Percentiles rank a stretch among this genome's conserved stretches.
Conservation (phyloP, 2,797 vertebrate genomes). For the Bradypus variegatus region DNA sequence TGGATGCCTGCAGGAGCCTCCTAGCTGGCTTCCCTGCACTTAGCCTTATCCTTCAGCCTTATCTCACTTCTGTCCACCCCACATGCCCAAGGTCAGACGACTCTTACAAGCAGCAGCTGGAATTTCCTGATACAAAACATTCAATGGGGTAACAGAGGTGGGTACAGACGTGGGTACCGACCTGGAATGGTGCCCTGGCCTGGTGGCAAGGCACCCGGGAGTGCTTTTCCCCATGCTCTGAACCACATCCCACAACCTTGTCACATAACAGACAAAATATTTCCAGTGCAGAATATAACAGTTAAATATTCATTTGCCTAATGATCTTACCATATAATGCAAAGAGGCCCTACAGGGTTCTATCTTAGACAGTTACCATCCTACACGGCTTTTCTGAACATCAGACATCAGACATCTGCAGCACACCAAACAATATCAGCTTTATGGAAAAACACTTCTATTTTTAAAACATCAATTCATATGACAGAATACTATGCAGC, state of each 20-base stretch:
- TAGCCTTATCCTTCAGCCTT: background rate
- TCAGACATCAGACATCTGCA: background rate
- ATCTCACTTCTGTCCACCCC: background rate
- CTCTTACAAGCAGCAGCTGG: background rate
- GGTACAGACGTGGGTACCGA: background rate
- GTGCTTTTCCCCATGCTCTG: background rate
- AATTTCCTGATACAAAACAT: background rate
- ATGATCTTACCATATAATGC: background rate
- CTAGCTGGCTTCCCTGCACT: background rate
- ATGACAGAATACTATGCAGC: background rate
- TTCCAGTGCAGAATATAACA: background rate
- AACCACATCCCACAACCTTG: background rate
- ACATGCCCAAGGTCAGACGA: background rate
- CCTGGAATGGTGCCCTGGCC: background rate
- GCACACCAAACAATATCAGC: background rate
- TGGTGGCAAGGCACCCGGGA: background rate
- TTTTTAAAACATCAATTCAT: background rate
- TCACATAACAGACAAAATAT: background rate
- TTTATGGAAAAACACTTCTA: background rate
- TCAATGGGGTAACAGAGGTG: background rate
- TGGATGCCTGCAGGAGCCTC: background rate
- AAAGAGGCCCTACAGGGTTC: background rate
- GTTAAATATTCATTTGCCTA: background rate
- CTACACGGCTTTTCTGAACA: background rate
- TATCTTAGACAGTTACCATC: background rate